These are phyloP conservation scores for Setophaga coronata DNA, from an alignment of 2,113 vertebrate species.

Conservation along the genomic window DNA sequence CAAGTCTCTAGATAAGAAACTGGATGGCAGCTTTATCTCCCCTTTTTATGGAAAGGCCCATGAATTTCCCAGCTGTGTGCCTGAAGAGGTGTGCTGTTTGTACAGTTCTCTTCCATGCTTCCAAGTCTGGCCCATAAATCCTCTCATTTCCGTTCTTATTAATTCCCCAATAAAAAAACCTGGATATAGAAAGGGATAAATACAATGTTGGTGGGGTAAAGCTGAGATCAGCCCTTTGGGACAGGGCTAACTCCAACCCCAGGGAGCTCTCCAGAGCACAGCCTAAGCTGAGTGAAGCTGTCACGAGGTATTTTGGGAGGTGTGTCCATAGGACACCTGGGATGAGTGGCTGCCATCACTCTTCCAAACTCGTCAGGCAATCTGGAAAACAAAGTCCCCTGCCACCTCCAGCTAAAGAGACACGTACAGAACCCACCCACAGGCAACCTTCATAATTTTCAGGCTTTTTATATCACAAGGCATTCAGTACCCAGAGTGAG, in stretches of 20 bases:
- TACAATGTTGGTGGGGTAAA: background rate
- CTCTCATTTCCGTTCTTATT: background rate
- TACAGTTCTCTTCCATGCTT: background rate
- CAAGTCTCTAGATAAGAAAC: constrained; percentile 2
- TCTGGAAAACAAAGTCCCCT: constrained; percentile 19
- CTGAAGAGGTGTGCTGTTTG: background rate
- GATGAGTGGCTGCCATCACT: background rate
- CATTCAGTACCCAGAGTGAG: background rate
- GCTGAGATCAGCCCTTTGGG: background rate
- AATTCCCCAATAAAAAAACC: background rate
- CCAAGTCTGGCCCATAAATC: background rate
- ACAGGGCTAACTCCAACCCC: background rate
- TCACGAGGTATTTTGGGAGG: background rate
- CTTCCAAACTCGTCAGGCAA: background rate
- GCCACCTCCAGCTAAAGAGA: constrained; percentile 20
- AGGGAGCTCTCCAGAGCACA: background rate
- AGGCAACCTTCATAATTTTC: background rate
- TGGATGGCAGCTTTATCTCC: background rate
- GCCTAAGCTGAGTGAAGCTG: background rate
- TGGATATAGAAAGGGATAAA: background rate
- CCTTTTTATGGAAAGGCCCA: background rate
- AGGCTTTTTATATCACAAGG: constrained; percentile 34
- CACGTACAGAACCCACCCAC: constrained; percentile 20
- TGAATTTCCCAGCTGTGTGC: background rate
- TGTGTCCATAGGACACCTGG: background rate